Evolutionary conservation across 2,888 invertebrate genomes (phyloP).

Genomic region (Zhuqinia jingwanae): DNA sequence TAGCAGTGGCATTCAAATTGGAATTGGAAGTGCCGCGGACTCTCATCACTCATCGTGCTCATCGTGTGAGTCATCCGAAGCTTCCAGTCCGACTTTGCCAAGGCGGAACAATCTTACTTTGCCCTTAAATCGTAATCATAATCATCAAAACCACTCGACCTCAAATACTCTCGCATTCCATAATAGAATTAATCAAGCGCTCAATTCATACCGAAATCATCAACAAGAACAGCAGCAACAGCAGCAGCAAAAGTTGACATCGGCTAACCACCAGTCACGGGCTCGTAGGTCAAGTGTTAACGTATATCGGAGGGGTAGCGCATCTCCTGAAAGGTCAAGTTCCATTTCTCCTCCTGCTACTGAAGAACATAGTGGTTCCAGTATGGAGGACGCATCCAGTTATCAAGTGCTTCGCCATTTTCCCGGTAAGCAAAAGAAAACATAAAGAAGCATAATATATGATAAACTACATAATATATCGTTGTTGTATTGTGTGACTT

Average conservation of each 20-base stretch:
- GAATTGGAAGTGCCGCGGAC: conserved; percentile 9
- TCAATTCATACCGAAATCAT: conserved; percentile 61
- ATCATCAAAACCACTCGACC: background rate
- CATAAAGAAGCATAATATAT: background rate
- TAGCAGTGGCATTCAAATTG: conserved; percentile 21
- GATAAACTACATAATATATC: background rate
- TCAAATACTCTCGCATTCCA: conserved; percentile 59
- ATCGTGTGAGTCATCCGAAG: conserved; percentile 53
- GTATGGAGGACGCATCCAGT: conserved; percentile 73
- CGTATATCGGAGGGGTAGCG: conserved; percentile 58
- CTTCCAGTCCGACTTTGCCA: conserved; percentile 38
- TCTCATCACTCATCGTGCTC: too few relatives aligned
- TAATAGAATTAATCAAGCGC: conserved; percentile 69
- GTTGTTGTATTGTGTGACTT: background rate
- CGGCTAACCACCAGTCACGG: background rate
- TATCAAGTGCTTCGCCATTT: conserved; percentile 74
- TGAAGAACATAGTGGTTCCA: background rate
- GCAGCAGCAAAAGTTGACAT: too few relatives aligned
- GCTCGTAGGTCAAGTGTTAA: conserved; percentile 67
- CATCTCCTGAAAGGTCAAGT: conserved; percentile 40
- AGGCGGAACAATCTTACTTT: conserved; percentile 22
- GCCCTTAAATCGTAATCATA: background rate
- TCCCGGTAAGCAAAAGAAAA: conserved; percentile 58
- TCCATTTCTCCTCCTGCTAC: background rate
- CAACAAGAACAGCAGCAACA: background rate